A percentile compares a stretch with the other conserved stretches of the same genome.
These are phyloP conservation scores for Arremon brunneinucha DNA, from an alignment of 2,797 vertebrate species.

Conservation along the genomic window DNA sequence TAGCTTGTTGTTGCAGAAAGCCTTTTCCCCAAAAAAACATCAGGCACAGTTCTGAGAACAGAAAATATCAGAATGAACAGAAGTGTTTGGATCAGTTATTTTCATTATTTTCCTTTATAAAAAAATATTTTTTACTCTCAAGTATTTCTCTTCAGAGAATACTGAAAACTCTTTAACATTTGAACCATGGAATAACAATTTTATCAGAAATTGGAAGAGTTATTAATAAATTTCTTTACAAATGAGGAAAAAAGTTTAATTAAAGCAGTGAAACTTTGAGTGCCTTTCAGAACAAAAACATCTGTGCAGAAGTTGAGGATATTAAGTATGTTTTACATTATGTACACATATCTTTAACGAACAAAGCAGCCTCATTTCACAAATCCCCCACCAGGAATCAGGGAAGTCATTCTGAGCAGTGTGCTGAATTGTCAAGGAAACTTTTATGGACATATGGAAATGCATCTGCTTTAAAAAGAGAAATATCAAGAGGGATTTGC, in stretches of 20 bases:
- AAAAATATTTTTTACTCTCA: neutral
- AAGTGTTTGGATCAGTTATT: neutral
- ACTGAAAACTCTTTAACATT: neutral
- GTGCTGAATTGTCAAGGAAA: constrained; percentile 25
- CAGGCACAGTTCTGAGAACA: neutral
- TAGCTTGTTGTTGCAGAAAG: neutral
- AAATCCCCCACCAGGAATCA: neutral
- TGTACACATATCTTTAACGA: neutral
- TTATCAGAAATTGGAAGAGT: neutral
- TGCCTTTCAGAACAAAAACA: constrained; percentile 16
- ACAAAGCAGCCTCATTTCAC: constrained; percentile 22
- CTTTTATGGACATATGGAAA: constrained; percentile 54
- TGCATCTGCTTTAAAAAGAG: constrained; percentile 36
- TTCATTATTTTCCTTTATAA: neutral
- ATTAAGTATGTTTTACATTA: neutral
- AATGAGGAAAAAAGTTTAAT: neutral
- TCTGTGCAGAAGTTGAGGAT: neutral
- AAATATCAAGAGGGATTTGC: constrained; percentile 51
- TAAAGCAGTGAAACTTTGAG: neutral
- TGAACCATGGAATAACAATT: neutral
- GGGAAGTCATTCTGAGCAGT: neutral
- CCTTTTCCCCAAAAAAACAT: neutral
- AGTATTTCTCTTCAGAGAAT: neutral
- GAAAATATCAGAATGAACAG: neutral
- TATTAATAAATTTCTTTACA: neutral